Conservation (phyloP, 2,888 invertebrate species). For the Brachycybe producta region DNA sequence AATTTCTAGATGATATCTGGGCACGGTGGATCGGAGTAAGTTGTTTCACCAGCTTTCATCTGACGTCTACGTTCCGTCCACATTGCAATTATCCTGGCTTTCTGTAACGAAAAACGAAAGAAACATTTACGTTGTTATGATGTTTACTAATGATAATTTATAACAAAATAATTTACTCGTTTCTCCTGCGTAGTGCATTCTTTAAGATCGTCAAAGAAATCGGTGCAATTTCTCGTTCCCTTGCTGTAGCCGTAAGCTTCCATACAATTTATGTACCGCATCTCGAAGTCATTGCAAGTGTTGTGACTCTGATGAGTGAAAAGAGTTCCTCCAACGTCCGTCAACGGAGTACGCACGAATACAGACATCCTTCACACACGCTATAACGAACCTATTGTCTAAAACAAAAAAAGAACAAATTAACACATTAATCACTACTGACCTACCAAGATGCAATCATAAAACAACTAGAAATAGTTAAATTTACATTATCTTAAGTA, state of each 20-base stretch:
- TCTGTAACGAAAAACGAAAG: conserved; percentile 1
- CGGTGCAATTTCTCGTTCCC: conserved; percentile 46
- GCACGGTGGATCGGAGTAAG: neutral
- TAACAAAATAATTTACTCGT: conserved; percentile 39
- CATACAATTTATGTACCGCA: conserved; percentile 58
- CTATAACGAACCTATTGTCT: no score
- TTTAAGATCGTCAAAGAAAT: conserved; percentile 50
- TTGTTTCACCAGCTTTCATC: neutral
- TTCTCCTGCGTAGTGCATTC: conserved; percentile 53
- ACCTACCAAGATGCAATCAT: no score
- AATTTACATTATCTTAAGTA: no score
- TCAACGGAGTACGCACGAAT: no score
- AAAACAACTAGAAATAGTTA: no score
- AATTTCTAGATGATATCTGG: neutral
- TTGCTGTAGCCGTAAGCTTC: conserved; percentile 64
- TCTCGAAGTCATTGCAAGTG: conserved; percentile 53
- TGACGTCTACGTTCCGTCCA: conserved; percentile 6
- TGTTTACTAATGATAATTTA: neutral
- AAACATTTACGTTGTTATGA: neutral
- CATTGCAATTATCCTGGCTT: neutral
- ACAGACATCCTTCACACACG: no score
- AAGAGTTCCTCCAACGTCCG: conserved; percentile 26
- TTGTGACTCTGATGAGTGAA: conserved; percentile 50
- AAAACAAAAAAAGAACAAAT: no score
- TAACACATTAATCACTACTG: no score